Evolutionary conservation across 2,113 vertebrate species (phyloP), one percentile per base, ranked within the genome.

Genomic region (Muscicapa adusta): DNA sequence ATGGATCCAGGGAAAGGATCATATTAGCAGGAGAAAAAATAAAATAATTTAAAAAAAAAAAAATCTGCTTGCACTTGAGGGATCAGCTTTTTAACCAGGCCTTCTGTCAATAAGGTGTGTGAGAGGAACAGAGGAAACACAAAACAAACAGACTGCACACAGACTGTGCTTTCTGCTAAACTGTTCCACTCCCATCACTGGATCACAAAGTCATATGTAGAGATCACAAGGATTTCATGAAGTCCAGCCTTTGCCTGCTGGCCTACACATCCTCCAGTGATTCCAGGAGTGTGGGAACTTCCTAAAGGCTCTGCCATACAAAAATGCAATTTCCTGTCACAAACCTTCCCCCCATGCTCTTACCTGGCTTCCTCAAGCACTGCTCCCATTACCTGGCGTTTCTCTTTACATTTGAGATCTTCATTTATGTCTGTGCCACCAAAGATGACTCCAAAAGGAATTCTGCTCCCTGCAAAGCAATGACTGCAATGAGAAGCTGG

Each of bases 401-500:
- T 99, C 87, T 98, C 98, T 66, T 96, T 96, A 71, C 98, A 98
- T 91, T 97, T 98, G 56, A 98, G 84, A 31, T 99, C 99, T 98
- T 99, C 99, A 86, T 99, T 99, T 75, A 99, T 91, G 88, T 99
- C 99, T 3, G 99, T 99, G 85, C 99, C 99, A 14, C 99, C 99
- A 95, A 99, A 99, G 96, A 99, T 98, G 77, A 99, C 93, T 3
- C 99, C 99, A 85, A 98, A 99, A 48, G 99, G 99, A 60, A 99
- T 94, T 23, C 93, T 88, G 33, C 96, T 96, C 50, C 98, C 99
- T 99, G 96, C 76, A 96, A 94, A 77, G 88, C 74, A 76, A 87
- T 5, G 25, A 29, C 25, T 6, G 22, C 5, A 6, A 15, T 53
- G 40, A 61, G 25, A 16, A 13, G 5, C 1, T 50, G 36, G 20